Evolutionary conservation across 2,888 invertebrate genomes (phyloP), one percentile per base, ranked within the genome.

Genomic region (Alloscopus bannaensis): DNA sequence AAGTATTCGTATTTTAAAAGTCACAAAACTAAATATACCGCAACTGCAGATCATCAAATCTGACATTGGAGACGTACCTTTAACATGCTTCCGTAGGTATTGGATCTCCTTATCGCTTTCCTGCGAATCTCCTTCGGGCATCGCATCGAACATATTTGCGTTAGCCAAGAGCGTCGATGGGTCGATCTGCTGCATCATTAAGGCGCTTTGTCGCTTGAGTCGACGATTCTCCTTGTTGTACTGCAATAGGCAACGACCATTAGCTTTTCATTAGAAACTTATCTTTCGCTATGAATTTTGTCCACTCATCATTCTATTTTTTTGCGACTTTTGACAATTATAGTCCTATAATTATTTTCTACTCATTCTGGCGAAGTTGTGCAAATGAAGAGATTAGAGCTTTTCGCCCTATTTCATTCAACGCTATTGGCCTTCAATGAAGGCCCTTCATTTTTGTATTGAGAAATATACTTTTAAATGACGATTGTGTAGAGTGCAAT

Each of bases 201-300:
- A 91, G 0, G 92, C 91, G 81, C 93, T 93, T 83, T 91, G 90
- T 18, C 94, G 88, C 88, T 93, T 93, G 65, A 94, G 88, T 86
- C 92, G 91, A 79, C 93, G 92, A 87, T 94, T 94, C 89, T 94
- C 93, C 81, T 92, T 92, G 89, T 94, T 94, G 93, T 94, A 94
- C 89, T 93, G 90, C 13, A 85, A 18, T 86, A 24, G 36, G 16
- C 20, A 20, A 47, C n/a, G n/a, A n/a, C n/a, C n/a, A n/a, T n/a
- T n/a, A n/a, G n/a, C n/a, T n/a, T n/a, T n/a, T n/a, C n/a, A n/a
- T n/a, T n/a, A n/a, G n/a, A n/a, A n/a, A n/a, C n/a, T n/a, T n/a
- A n/a, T n/a, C n/a, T n/a, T n/a, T n/a, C n/a, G n/a, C n/a, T n/a
- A n/a, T n/a, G n/a, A n/a, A n/a, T n/a, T n/a, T n/a, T n/a, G n/a